Evolutionary conservation across 2,797 vertebrate species (phyloP).

Genomic region (Scolopax bukidnonensis): DNA sequence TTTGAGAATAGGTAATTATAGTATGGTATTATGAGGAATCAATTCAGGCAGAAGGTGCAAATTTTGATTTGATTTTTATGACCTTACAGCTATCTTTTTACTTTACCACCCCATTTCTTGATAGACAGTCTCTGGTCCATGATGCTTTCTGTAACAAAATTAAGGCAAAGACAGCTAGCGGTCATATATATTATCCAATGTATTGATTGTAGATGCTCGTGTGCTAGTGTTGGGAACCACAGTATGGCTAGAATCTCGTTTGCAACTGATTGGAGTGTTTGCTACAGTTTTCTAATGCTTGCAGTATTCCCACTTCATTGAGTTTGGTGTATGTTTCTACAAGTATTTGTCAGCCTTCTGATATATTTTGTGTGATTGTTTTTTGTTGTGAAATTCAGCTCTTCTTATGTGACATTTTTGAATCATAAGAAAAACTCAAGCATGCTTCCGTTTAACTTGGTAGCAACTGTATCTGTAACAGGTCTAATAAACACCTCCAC

Average conservation of each 20-base stretch:
- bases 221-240: neutral
- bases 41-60: neutral
- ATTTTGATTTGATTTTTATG: conserved; percentile 11
- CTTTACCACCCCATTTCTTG: neutral
- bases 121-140: neutral
- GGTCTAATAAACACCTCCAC: conserved; percentile 66
- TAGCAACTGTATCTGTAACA: conserved; percentile 31
- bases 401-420: neutral
- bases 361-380: neutral
- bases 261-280: neutral
- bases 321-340: neutral
- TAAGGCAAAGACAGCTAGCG: neutral
- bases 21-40: neutral
- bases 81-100: neutral
- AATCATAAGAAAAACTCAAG: neutral
- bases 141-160: conserved; percentile 9
- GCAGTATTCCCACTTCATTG: neutral
- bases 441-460: conserved; percentile 35
- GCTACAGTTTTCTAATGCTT: neutral
- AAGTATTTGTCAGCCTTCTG: neutral
- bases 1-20: neutral
- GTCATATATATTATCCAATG: neutral
- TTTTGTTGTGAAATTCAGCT: neutral
- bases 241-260: neutral
- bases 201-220: neutral